A percentile compares a stretch with the other conserved stretches of the same genome.
Conservation (phyloP, 1,140 invertebrate genomes). For the Heliconius himera region DNA sequence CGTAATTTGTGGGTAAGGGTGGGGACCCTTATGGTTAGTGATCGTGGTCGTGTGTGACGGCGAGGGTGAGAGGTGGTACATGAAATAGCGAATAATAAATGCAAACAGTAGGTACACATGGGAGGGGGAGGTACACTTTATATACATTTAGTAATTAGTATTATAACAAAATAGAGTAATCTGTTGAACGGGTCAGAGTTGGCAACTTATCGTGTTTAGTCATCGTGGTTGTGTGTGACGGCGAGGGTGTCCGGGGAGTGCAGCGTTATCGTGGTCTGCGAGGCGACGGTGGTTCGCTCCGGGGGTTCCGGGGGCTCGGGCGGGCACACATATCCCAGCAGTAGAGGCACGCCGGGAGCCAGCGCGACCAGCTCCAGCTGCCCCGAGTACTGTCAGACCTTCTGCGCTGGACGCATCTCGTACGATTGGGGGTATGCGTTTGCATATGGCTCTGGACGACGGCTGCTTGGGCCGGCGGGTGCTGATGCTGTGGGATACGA, state of each 20-base stretch:
- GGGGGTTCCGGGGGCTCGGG: constrained; percentile 44
- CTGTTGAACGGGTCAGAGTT: neutral
- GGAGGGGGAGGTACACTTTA: neutral
- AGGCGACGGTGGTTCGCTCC: constrained; percentile 55
- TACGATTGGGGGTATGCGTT: constrained; percentile 76
- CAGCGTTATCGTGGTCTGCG: constrained; percentile 74
- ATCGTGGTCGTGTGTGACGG: too few species aligned
- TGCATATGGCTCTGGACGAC: constrained; percentile 73
- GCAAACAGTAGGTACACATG: neutral
- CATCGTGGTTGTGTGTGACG: constrained; percentile 43
- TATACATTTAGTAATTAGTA: neutral
- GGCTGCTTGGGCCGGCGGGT: constrained; percentile 58
- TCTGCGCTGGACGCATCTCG: constrained; percentile 75
- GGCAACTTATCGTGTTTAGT: constrained; percentile 7
- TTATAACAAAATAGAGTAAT: neutral
- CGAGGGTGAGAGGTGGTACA: too few species aligned
- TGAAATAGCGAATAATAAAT: neutral
- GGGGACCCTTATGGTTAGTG: too few species aligned
- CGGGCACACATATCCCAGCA: constrained; percentile 65
- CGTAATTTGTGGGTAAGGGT: too few species aligned
- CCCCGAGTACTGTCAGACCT: constrained; percentile 72
- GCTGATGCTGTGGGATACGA: constrained; percentile 54
- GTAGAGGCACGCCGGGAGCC: constrained; percentile 60
- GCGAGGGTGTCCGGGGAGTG: constrained; percentile 67
- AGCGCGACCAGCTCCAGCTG: constrained; percentile 53